phyloP scores from a whole-genome alignment of 1,140 invertebrate genomes.

The Schlechtendalia chinensis region DNA sequence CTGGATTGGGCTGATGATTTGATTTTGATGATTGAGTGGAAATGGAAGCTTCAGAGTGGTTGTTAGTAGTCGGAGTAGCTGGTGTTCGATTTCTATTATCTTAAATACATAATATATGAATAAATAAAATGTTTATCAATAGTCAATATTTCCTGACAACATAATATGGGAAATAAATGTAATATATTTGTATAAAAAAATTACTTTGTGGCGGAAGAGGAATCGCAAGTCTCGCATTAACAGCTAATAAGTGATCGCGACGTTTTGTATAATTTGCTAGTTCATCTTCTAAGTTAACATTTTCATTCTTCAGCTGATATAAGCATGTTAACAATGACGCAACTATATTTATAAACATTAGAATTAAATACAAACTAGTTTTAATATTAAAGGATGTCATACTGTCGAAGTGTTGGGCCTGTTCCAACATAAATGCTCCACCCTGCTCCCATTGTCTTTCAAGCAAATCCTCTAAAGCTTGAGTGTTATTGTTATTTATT shows the following conservation, averaged over 20 bases:
- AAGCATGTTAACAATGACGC: slow-evolving; percentile 90
- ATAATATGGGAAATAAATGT: not conserved
- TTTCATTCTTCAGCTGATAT: slow-evolving; percentile 89
- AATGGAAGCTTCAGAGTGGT: not conserved
- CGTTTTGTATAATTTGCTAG: slow-evolving; percentile 78
- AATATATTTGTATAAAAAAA: not conserved
- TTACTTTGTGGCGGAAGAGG: slow-evolving; percentile 64
- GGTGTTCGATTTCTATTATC: slow-evolving; percentile 4
- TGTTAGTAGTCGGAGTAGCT: not conserved
- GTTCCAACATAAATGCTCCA: slow-evolving; percentile 95
- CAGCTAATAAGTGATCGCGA: slow-evolving; percentile 88
- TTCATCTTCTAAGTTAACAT: slow-evolving; percentile 86
- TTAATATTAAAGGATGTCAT: not conserved
- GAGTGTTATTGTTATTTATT: slow-evolving; percentile 57
- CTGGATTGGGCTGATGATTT: slow-evolving; percentile 22
- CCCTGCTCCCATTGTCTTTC: slow-evolving; percentile 97
- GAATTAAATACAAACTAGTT: too few species aligned
- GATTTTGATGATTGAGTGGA: not conserved
- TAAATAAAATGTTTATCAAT: not conserved
- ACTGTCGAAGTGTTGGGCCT: slow-evolving; percentile 87
- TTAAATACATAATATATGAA: not conserved
- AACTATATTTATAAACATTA: slow-evolving; percentile 59
- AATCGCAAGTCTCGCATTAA: slow-evolving; percentile 88
- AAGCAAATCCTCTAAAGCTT: slow-evolving; percentile 86
- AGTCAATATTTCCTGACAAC: not conserved